A percentile compares a stretch with the other conserved stretches of the same genome.
phyloP scores from a whole-genome alignment of 64 coral and sea anemone genomes.

The Stichodactyla mertensii region DNA sequence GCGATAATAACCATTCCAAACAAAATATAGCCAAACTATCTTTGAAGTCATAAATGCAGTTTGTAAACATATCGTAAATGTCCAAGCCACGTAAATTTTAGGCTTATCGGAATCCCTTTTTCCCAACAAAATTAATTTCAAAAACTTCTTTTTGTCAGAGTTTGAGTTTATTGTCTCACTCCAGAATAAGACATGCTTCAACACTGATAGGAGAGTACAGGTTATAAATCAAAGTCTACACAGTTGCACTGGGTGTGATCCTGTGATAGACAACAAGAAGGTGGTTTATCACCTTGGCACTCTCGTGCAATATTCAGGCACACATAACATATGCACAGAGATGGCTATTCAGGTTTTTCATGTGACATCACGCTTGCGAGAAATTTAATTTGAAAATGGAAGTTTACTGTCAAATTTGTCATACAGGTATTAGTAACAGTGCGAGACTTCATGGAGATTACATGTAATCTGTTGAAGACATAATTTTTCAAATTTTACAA shows the following conservation, averaged over 20 bases:
- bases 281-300: background rate
- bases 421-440: no score
- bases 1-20: no score
- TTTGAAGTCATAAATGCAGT: background rate
- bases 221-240: background rate
- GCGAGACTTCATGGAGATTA: no score
- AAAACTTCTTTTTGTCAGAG: background rate
- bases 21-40: no score
- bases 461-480: no score
- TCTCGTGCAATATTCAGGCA: background rate
- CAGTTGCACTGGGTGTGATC: background rate
- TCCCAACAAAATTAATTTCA: background rate
- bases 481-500: no score
- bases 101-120: no score
- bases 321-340: background rate
- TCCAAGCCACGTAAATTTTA: background rate
- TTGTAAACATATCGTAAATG: background rate
- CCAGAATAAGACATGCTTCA: background rate
- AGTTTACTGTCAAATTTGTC: no score
- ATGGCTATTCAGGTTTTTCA: background rate
- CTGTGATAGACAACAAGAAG: background rate
- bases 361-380: no score
- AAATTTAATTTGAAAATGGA: no score
- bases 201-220: background rate
- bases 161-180: constrained; percentile 10